Conservation (phyloP, 2,113 vertebrate species). For the Cacatua alba region DNA sequence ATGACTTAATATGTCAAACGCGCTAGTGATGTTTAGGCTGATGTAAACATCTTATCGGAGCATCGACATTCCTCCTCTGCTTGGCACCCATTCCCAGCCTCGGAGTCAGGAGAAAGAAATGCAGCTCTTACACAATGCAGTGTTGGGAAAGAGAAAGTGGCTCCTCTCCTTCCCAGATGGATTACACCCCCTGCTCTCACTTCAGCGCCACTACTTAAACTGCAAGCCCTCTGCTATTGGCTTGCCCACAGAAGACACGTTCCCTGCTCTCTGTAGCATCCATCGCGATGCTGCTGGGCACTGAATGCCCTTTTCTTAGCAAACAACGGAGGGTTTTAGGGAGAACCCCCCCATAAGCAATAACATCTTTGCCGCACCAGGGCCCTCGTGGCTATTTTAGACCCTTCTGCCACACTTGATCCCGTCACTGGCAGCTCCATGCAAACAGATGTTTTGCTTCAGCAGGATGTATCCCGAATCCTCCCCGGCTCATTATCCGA, state of each 20-base stretch:
- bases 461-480: background rate
- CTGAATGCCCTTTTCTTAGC: background rate
- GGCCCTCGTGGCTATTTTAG: background rate
- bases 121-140: conserved; percentile 71
- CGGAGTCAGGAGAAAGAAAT: conserved; percentile 68
- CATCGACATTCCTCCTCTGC: conserved; percentile 59
- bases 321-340: background rate
- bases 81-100: conserved; percentile 60
- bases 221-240: background rate
- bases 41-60: conserved; percentile 79
- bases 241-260: background rate
- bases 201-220: background rate
- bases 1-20: conserved; percentile 60
- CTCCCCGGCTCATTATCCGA: background rate
- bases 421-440: background rate
- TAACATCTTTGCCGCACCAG: background rate
- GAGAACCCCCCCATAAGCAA: background rate
- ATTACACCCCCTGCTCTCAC: background rate
- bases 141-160: conserved; percentile 59
- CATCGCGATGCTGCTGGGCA: rapidly evolving
- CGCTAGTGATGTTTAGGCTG: conserved; percentile 66
- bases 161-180: conserved; percentile 13
- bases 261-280: background rate
- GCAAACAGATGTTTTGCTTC: conserved; percentile 36
- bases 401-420: background rate